Conservation (phyloP, 1,140 invertebrate genomes). For the Drosophila bocqueti region DNA sequence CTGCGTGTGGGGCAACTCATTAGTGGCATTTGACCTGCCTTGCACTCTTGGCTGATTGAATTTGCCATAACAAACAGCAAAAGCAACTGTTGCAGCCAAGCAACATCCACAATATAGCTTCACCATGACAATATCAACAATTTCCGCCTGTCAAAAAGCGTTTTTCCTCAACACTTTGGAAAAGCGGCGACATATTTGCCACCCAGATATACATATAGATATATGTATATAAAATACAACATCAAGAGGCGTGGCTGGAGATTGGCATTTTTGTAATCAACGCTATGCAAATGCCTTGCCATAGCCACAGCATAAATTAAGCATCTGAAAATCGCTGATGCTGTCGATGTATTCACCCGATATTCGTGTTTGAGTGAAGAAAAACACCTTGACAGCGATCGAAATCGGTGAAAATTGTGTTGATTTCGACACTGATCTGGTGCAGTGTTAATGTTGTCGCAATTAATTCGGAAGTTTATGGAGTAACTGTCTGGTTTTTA, state of each 20-base stretch:
- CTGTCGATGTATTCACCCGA: conserved; percentile 38
- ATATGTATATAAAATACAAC: conserved; percentile 8
- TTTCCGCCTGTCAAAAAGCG: conserved; percentile 76
- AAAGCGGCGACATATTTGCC: conserved; percentile 50
- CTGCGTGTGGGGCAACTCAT: conserved; percentile 82
- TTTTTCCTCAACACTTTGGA: conserved; percentile 64
- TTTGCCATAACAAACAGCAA: conserved; percentile 71
- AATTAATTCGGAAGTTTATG: conserved; percentile 19
- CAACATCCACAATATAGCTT: conserved; percentile 17
- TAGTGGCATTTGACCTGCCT: conserved; percentile 81
- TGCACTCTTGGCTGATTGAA: conserved; percentile 80
- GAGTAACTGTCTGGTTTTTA: background rate
- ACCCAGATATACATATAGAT: conserved; percentile 12
- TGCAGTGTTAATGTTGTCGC: conserved; percentile 37
- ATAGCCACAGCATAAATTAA: conserved; percentile 74
- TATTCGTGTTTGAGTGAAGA: conserved; percentile 24
- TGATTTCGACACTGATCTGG: conserved; percentile 73
- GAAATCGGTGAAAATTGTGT: conserved; percentile 50
- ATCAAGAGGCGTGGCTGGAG: conserved; percentile 21
- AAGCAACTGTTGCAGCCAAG: conserved; percentile 20
- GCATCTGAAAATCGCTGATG: conserved; percentile 51
- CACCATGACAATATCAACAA: conserved; percentile 38
- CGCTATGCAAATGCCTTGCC: conserved; percentile 71
- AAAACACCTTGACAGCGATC: conserved; percentile 58
- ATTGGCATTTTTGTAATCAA: conserved; percentile 82